A percentile compares a stretch with the other conserved stretches of the same genome.
These are phyloP conservation scores for Octopus bimaculoides DNA, from an alignment of 1,140 invertebrate genomes.

Conservation along the genomic window DNA sequence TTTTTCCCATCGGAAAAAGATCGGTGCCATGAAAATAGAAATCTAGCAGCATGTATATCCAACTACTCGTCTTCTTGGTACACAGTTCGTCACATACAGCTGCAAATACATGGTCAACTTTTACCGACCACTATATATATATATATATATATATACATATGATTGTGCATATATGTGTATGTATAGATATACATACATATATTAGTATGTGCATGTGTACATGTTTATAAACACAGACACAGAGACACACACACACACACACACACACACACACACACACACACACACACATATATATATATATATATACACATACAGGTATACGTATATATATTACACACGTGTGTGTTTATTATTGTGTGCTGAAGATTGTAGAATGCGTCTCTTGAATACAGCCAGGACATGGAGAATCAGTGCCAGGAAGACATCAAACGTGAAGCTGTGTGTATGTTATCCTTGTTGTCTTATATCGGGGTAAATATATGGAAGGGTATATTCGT, in stretches of 20 bases:
- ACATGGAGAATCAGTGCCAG: no score
- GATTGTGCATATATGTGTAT: background rate
- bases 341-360: background rate
- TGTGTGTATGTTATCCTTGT: no score
- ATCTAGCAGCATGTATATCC: no score
- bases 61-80: no score
- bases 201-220: background rate
- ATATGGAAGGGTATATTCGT: background rate
- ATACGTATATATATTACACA: background rate
- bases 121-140: no score
- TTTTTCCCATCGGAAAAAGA: no score
- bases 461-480: background rate
- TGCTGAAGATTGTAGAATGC: no score
- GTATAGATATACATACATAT: background rate
- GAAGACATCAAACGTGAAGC: no score
- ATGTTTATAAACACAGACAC: background rate
- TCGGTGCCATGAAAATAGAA: no score
- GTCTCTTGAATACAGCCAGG: no score
- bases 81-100: no score
- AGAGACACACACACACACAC: background rate
- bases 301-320: background rate
- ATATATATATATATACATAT: background rate
- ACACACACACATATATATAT: background rate
- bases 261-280: background rate
- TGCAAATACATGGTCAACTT: no score